Evolutionary conservation across 1,140 invertebrate genomes (phyloP).

Genomic region (Saccostrea glomerata): DNA sequence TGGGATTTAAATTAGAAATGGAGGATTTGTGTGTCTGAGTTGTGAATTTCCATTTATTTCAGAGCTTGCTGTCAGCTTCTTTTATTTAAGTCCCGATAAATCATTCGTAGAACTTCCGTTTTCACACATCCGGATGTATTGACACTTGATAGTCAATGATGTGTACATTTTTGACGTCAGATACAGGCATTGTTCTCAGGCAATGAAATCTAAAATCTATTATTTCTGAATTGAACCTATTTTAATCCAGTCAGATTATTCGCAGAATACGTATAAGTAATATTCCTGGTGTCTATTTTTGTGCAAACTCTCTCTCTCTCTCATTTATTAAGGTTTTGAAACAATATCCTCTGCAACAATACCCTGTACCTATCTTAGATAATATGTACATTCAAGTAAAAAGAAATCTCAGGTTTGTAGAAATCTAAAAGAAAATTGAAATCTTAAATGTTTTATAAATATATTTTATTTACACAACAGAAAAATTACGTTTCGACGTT

Average conservation of each 20-base stretch:
- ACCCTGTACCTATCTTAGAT: too few species aligned
- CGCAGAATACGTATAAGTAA: too few species aligned
- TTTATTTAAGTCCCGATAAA: background rate
- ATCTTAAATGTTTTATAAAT: too few species aligned
- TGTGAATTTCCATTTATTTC: background rate
- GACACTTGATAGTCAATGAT: slow-evolving; percentile 1
- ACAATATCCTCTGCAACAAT: too few species aligned
- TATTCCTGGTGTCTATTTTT: too few species aligned
- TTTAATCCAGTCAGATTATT: background rate
- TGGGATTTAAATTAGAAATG: slow-evolving; percentile 8
- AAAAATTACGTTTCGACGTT: too few species aligned
- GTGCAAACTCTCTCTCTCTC: too few species aligned
- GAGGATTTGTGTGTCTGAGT: background rate
- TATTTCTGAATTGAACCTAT: background rate
- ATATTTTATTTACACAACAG: too few species aligned
- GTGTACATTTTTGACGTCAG: background rate
- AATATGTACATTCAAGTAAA: too few species aligned
- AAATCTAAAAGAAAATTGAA: too few species aligned
- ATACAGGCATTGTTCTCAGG: background rate
- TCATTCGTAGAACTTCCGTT: slow-evolving; percentile 18
- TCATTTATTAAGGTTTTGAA: too few species aligned
- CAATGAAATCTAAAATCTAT: background rate
- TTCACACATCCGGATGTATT: background rate
- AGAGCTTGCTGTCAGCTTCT: background rate
- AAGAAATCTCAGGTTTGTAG: too few species aligned